Evolutionary conservation across 2,888 invertebrate genomes (phyloP).

Genomic region (Caenorhabditis afra): DNA sequence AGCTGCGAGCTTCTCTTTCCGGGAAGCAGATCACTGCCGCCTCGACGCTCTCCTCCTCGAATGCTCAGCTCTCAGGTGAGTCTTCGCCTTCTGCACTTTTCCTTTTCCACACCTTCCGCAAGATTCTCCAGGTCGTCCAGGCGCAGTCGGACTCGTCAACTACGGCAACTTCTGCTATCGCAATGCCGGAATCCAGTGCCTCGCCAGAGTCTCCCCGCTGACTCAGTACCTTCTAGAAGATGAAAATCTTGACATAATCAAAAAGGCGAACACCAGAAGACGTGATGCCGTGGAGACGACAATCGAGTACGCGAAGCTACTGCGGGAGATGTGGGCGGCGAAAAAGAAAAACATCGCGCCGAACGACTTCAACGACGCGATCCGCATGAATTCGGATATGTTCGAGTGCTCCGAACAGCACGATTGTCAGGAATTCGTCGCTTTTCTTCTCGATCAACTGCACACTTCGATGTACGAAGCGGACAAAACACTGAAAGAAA

Average conservation of each 20-base stretch:
- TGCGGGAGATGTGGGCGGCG: slow-evolving; percentile 69
- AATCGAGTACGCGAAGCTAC: slow-evolving; percentile 64
- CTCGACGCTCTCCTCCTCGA: slow-evolving; percentile 44
- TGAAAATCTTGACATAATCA: slow-evolving; percentile 53
- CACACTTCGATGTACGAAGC: slow-evolving; percentile 93
- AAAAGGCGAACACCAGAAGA: slow-evolving; percentile 17
- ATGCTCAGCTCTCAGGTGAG: slow-evolving; percentile 54
- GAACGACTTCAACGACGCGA: slow-evolving; percentile 84
- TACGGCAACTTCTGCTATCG: slow-evolving; percentile 95
- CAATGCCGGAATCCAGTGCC: slow-evolving; percentile 92
- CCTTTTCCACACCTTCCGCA: not conserved
- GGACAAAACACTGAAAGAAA: slow-evolving; percentile 85
- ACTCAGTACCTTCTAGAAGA: slow-evolving; percentile 66
- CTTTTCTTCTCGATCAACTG: slow-evolving; percentile 91
- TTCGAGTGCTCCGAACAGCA: slow-evolving; percentile 93
- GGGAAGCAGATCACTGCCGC: slow-evolving; percentile 67
- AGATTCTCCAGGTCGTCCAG: slow-evolving; percentile 55
- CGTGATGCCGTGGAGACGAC: slow-evolving; percentile 52
- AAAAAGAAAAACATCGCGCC: slow-evolving; percentile 72
- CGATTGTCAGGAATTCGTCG: slow-evolving; percentile 93
- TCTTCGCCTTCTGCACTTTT: not conserved
- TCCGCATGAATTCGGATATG: slow-evolving; percentile 90
- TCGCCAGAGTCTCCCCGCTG: slow-evolving; percentile 68
- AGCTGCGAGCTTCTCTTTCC: slow-evolving; percentile 83
- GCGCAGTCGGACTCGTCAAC: slow-evolving; percentile 91